Evolutionary conservation across 2,888 invertebrate genomes (phyloP), one percentile per base, ranked within the genome.

Genomic region (Morinoia aosen): DNA sequence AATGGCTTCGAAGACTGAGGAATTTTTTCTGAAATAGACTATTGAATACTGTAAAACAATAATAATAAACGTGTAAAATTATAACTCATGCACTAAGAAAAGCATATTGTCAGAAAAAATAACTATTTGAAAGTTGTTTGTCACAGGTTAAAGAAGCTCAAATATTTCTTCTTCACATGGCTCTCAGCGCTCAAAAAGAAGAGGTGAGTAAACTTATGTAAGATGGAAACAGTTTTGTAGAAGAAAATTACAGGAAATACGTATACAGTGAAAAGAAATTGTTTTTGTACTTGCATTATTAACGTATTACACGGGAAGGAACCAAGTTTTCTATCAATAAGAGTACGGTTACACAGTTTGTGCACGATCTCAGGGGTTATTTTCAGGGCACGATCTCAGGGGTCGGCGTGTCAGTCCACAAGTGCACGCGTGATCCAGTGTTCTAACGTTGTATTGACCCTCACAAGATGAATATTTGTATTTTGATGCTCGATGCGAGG

Each of bases 161-260:
- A 25, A 76, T 33, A 33, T 33, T 33, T 90, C 90, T 39, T 48
- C 90, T 90, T 39, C 90, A 40, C 48, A 90, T 90, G 90, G 90
- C 90, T 39, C 40, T 90, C 33, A 90, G 48, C 40, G 90, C 90
- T 90, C 90, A 90, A 48, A 90, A 90, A 90, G 90, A 90, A 40
- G 90, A 90, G 90, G 90, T 90, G 40, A 90, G 90, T 90, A 16
- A 19, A 33, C 25, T 2, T 8, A 2, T 19, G 16, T 76, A 76
- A 76, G 25, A 33, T 76, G 25, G 76, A 33, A 16, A 76, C 10
- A 76, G 33, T 76, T 76, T 76, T 19, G 25, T 76, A 7, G 25
- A 76, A 76, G 2, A 33, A 76, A 76, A 76, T 25, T 25, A 7
- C 76, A 76, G 33, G 25, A 16, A 76, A 76, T 16, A 33, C 76